Percentiles rank a stretch among this genome's conserved stretches.
These are phyloP conservation scores for Mus pahari DNA, from an alignment of 2,113 vertebrate species.

Conservation along the genomic window DNA sequence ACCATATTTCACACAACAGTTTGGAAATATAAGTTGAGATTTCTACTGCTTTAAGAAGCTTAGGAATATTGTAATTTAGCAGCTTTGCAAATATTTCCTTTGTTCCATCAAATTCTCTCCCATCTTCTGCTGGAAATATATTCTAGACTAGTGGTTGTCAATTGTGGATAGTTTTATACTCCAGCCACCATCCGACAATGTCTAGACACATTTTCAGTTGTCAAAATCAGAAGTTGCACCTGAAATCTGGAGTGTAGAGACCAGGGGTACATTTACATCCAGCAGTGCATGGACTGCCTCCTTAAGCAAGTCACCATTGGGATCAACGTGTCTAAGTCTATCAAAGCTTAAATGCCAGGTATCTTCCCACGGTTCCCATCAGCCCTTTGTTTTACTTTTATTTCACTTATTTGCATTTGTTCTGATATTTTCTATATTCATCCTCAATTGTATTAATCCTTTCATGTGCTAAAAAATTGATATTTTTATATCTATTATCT, in stretches of 20 bases:
- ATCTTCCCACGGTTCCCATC: not conserved
- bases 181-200: not conserved
- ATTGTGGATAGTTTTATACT: not conserved
- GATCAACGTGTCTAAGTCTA: not conserved
- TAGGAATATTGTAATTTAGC: not conserved
- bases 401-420: not conserved
- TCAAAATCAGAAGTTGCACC: not conserved
- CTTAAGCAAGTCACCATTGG: not conserved
- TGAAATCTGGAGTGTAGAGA: not conserved
- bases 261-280: no score
- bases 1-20: not conserved
- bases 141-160: not conserved
- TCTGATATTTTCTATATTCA: not conserved
- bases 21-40: not conserved
- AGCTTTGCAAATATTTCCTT: not conserved
- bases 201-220: not conserved
- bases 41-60: not conserved
- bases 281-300: rapidly evolving
- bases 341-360: not conserved
- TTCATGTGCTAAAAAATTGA: not conserved
- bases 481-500: not conserved
- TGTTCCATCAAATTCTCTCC: not conserved
- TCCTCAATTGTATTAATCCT: not conserved
- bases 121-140: not conserved
- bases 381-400: not conserved